Percentiles rank a stretch among this genome's conserved stretches.
These are phyloP conservation scores for Aphis gossypii DNA, from an alignment of 1,140 invertebrate genomes.

Conservation along the genomic window DNA sequence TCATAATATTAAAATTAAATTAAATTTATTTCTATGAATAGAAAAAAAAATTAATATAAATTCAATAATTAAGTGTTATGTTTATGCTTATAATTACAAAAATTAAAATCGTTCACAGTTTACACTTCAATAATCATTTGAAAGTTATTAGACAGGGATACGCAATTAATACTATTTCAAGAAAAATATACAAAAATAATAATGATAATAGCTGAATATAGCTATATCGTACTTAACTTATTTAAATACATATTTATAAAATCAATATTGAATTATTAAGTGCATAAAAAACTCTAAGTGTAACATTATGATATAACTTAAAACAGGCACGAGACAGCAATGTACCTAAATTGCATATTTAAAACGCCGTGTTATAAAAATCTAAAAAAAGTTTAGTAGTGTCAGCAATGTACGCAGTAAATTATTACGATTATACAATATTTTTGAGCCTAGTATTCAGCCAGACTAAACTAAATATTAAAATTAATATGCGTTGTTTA, in stretches of 20 bases:
- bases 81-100: background rate
- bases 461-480: background rate
- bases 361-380: constrained; percentile 2
- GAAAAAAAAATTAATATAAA: background rate
- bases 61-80: background rate
- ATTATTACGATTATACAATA: background rate
- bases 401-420: background rate
- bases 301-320: too few species aligned
- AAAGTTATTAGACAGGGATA: background rate
- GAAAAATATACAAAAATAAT: background rate
- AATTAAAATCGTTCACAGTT: background rate
- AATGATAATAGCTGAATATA: background rate
- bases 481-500: background rate
- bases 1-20: background rate
- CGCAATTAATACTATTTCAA: background rate
- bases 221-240: background rate
- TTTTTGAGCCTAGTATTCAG: background rate
- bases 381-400: background rate
- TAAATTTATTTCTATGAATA: background rate
- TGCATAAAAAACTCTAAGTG: background rate
- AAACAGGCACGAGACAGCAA: background rate
- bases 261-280: background rate
- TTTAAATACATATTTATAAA: background rate
- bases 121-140: background rate
- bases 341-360: background rate